Evolutionary conservation across 2,797 vertebrate species (phyloP).

Genomic region (Gobio occitaniae): DNA sequence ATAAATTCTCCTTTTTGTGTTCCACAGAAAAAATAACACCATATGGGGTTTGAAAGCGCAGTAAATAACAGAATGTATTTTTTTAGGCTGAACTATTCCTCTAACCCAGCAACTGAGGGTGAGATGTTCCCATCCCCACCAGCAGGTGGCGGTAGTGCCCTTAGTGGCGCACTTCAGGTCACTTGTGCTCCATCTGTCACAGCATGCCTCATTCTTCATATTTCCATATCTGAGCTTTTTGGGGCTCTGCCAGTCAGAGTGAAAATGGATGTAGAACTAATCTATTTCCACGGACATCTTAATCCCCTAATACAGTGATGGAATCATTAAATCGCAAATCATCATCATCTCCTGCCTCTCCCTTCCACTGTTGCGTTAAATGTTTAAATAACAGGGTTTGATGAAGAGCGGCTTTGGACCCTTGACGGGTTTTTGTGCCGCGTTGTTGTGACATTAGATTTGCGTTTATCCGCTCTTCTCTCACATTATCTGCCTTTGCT

Average conservation of each 20-base stretch:
- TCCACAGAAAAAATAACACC: neutral
- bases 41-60: neutral
- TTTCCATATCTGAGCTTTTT: slow-evolving; percentile 67
- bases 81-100: neutral
- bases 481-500: slow-evolving; percentile 78
- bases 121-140: slow-evolving; percentile 51
- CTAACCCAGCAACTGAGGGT: neutral
- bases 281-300: slow-evolving; percentile 80
- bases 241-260: slow-evolving; percentile 81
- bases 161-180: slow-evolving; percentile 40
- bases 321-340: slow-evolving; percentile 84
- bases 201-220: slow-evolving; percentile 50
- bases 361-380: slow-evolving; percentile 59
- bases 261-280: slow-evolving; percentile 80
- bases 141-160: slow-evolving; percentile 75
- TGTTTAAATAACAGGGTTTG: slow-evolving; percentile 79
- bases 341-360: slow-evolving; percentile 63
- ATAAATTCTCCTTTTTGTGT: neutral
- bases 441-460: slow-evolving; percentile 77
- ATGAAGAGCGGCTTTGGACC: slow-evolving; percentile 79
- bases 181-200: slow-evolving; percentile 31
- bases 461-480: slow-evolving; percentile 76
- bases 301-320: slow-evolving; percentile 80
- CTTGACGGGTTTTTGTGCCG: slow-evolving; percentile 77
- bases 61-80: neutral